Percentiles rank a stretch among this genome's conserved stretches.
phyloP scores from a whole-genome alignment of 2,797 vertebrate genomes.

The Chiloscyllium punctatum region DNA sequence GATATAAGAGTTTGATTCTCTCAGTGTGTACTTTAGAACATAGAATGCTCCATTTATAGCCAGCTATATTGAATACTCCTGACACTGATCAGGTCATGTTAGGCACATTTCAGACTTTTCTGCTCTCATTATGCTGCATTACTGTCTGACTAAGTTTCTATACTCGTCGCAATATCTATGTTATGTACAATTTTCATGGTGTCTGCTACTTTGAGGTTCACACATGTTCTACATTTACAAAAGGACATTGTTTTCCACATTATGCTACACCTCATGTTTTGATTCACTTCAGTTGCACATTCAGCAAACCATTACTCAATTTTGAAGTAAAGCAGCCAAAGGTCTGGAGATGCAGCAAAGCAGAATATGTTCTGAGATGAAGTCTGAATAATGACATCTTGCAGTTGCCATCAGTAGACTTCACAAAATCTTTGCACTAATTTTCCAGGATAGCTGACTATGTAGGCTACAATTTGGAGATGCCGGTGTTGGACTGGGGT shows the following conservation, averaged over 20 bases:
- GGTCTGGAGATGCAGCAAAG: neutral
- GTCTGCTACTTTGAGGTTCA: neutral
- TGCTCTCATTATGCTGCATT: neutral
- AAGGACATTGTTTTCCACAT: neutral
- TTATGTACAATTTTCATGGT: neutral
- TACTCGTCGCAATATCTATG: neutral
- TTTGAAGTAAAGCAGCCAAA: neutral
- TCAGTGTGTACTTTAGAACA: neutral
- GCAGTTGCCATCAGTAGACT: neutral
- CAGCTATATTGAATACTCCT: neutral
- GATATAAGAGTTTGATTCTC: neutral
- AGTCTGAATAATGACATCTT: neutral
- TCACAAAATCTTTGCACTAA: too few species aligned
- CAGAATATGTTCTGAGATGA: neutral
- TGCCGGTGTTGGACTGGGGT: too few species aligned
- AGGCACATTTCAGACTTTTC: neutral
- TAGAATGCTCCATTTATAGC: neutral
- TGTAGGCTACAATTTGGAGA: too few species aligned
- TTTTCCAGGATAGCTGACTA: too few species aligned
- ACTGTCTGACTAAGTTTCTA: neutral
- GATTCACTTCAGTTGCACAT: neutral
- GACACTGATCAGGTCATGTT: neutral
- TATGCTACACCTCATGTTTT: neutral
- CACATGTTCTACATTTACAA: neutral
- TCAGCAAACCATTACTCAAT: neutral